Base-by-base conservation (phyloP, 2,113 vertebrate species). In the Emydura subglobosa region DNA sequence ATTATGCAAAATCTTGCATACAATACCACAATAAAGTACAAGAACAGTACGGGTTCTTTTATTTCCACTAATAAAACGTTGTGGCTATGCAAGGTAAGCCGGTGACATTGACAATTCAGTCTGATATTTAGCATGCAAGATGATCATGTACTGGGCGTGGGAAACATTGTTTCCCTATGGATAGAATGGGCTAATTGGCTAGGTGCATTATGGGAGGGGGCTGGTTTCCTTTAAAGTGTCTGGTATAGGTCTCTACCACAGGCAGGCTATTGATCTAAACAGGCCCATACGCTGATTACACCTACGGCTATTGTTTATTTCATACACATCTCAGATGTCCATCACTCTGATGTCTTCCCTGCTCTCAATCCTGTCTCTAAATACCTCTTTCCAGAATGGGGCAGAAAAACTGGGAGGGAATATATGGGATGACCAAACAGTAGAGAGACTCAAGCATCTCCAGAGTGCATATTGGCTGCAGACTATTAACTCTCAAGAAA, bases 1-100 rank as follows among this genome's bases (percentile, higher is more conserved):
- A 4, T 2, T 0, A 4, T 1, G 34, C 27, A 17, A 44, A 11
- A 31, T 83, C 65, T 42, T 44, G 39, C 21, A 47, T 3, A 61
- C 34, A 61, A 13, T 34, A 44, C 21, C 27, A 6, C n/a, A 50
- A 24, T 44, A 11, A 85, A 53, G 27, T 24, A 22, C 55, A 39
- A 29, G 39, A 80, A 53, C 7, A 61, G 44, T 13, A 19, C 22
- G 16, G 72, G 39, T 44, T 44, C 10, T 44, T 68, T 76, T 42
- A 76, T 76, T 76, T 42, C 39, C 22, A 24, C 39, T 11, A 39
- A 16, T 25, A 25, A 44, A 12, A 22, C 5, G 13, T n/a, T 44
- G 65, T 8, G 21, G 21, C 39, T 44, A 6, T 44, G 72, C 61
- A 76, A 74, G 72, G 12, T 76, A 25, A 76, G 72, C 22, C 42